Conservation (phyloP, 2,797 vertebrate genomes). For the Mormyrops boulengeri region DNA sequence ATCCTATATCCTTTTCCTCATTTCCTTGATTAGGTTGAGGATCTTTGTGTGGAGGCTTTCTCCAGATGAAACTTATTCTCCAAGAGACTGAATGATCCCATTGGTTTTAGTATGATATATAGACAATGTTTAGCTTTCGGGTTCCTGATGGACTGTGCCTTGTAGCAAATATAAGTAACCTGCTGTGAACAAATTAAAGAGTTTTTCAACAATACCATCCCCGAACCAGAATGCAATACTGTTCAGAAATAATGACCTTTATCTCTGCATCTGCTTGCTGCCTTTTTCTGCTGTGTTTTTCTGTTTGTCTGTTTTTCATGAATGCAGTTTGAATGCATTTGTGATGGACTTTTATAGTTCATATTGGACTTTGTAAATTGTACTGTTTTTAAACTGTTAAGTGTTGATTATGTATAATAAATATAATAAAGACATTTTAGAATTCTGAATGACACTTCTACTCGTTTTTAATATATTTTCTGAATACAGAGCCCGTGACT, state of each 20-base stretch:
- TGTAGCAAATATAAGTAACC: not conserved
- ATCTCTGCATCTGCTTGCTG: not conserved
- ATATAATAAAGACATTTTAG: conserved; percentile 40
- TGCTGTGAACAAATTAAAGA: not conserved
- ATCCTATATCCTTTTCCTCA: not conserved
- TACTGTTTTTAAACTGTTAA: conserved; percentile 52
- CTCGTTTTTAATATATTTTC: not conserved
- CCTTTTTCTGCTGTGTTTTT: not conserved
- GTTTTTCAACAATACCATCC: not conserved
- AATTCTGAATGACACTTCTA: not conserved
- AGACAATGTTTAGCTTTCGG: not conserved
- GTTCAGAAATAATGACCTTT: not conserved
- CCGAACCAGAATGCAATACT: not conserved
- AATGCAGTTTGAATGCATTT: conserved; percentile 50
- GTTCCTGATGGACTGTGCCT: not conserved
- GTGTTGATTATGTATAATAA: conserved; percentile 29
- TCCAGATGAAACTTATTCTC: conserved; percentile 15
- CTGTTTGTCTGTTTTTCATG: conserved; percentile 35
- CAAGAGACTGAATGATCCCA: not conserved
- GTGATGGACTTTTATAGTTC: conserved; percentile 55
- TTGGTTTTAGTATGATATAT: conserved; percentile 4
- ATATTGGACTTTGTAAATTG: conserved; percentile 56
- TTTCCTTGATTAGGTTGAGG: not conserved
- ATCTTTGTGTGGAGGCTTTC: not conserved
- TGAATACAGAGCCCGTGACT: not conserved